Evolutionary conservation across 2,888 invertebrate species (phyloP), one percentile per base, ranked within the genome.

Genomic region (Gymnoscelis rufifasciata): DNA sequence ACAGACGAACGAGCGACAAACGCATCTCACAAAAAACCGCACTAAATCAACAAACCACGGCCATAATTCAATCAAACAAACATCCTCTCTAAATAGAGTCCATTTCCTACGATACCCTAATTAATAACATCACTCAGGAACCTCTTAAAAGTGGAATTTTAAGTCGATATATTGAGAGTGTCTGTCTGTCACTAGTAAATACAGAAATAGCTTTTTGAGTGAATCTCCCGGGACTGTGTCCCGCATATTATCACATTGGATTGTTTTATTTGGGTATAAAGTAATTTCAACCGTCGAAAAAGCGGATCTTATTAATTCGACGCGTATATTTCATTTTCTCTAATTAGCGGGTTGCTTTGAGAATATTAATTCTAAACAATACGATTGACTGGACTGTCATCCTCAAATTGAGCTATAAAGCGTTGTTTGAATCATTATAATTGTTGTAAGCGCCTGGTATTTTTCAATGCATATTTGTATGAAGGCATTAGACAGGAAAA

Each of bases 101-200:
- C 56, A 56, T 58, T 56, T 58, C 58, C 58, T 58, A 44, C 41
- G 38, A 49, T 49, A 44, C 56, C 56, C 51, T 58, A 56, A 58
- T 58, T 54, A 58, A 58, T 56, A 52, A 52, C 51, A 49, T 52
- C 51, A 58, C 55, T 59, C 51, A 51, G 53, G 53, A 60, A 56
- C 59, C 59, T 57, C 51, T 60, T 59, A 60, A 57, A 60, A 54
- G 54, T 37, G 55, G 59, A 52, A 59, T 62, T 60, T 56, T 54
- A 55, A 62, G 55, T 52, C 52, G 29, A 60, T 58, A 56, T 52
- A 57, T 57, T 29, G 49, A 55, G 52, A 50, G 40, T 43, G 55
- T 56, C 51, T 55, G 59, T 65, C 57, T 57, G 52, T 62, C 64
- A 62, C 53, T 49, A 38, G 46, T 41, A 35, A 38, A 52, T 39